Percentiles rank a stretch among this genome's conserved stretches.
Evolutionary conservation across 2,113 vertebrate genomes (phyloP).

Genomic region (Percina caprodes): DNA sequence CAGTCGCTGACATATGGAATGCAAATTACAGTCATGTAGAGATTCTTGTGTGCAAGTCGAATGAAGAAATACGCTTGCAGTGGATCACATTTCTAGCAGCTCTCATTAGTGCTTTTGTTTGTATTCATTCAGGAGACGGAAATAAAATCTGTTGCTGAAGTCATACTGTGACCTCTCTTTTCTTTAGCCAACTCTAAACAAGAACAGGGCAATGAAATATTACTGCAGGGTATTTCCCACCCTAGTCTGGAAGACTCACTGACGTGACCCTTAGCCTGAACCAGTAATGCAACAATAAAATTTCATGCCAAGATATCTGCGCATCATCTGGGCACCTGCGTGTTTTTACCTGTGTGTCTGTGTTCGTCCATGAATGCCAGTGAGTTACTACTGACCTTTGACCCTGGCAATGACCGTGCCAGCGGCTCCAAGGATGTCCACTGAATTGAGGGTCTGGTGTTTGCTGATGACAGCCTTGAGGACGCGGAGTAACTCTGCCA

Average conservation of each 20-base stretch:
- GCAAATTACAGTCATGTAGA: slow-evolving; percentile 47
- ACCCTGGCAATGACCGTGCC: slow-evolving; percentile 95
- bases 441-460: slow-evolving; percentile 94
- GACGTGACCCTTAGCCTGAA: slow-evolving; percentile 4
- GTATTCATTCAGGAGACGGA: slow-evolving; percentile 20
- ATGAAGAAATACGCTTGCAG: slow-evolving; percentile 40
- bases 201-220: slow-evolving; percentile 23
- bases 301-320: slow-evolving; percentile 9
- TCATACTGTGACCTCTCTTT: not conserved
- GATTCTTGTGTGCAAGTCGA: slow-evolving; percentile 58
- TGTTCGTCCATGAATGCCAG: slow-evolving; percentile 3
- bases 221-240: slow-evolving; percentile 30
- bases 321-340: slow-evolving; percentile 1
- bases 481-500: slow-evolving; percentile 90
- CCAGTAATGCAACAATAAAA: slow-evolving; percentile 4
- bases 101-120: slow-evolving; percentile 37
- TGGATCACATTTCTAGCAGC: slow-evolving; percentile 50
- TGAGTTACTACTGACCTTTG: slow-evolving; percentile 89
- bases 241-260: not conserved
- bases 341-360: slow-evolving; percentile 10
- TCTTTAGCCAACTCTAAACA: slow-evolving; percentile 8
- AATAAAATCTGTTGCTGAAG: slow-evolving; percentile 33
- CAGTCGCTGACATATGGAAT: slow-evolving; percentile 38
- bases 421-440: slow-evolving; percentile 93
- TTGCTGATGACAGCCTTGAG: slow-evolving; percentile 93